phyloP scores from a whole-genome alignment of 2,113 vertebrate species.

The Colaptes auratus region DNA sequence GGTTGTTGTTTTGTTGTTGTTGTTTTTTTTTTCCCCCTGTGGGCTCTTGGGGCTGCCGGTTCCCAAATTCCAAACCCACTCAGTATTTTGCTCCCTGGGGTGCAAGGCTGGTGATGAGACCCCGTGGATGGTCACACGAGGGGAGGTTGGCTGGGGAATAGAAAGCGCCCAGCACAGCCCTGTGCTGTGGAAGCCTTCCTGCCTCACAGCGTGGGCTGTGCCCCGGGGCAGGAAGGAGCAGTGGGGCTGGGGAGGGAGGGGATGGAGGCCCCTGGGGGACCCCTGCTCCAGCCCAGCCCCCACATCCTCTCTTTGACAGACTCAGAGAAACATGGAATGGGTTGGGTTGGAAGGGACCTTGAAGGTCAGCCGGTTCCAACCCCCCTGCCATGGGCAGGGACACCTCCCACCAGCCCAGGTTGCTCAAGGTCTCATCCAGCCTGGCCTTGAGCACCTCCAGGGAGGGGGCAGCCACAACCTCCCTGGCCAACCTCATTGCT shows the following conservation, averaged over 20 bases:
- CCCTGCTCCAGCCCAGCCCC: background rate
- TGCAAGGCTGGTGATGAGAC: too few species aligned
- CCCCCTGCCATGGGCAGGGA: too few species aligned
- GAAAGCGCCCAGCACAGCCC: background rate
- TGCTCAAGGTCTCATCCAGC: too few species aligned
- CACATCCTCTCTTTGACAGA: background rate
- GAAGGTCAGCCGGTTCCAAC: too few species aligned
- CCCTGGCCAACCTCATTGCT: too few species aligned
- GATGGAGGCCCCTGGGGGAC: background rate
- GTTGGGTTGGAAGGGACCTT: too few species aligned
- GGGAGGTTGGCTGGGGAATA: background rate
- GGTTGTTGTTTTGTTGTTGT: background rate
- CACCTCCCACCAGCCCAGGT: too few species aligned
- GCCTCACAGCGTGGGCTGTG: background rate
- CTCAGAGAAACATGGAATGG: too few species aligned
- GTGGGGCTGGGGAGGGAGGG: background rate
- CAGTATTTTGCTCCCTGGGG: background rate
- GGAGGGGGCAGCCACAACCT: too few species aligned
- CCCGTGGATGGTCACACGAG: accelerated
- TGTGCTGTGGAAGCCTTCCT: background rate
- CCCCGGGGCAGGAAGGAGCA: background rate
- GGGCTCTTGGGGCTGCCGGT: background rate
- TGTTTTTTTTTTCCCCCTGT: background rate
- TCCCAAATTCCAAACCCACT: background rate
- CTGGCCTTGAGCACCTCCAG: too few species aligned